phyloP scores from a whole-genome alignment of 2,888 invertebrate genomes.

The Teleogryllus oceanicus region DNA sequence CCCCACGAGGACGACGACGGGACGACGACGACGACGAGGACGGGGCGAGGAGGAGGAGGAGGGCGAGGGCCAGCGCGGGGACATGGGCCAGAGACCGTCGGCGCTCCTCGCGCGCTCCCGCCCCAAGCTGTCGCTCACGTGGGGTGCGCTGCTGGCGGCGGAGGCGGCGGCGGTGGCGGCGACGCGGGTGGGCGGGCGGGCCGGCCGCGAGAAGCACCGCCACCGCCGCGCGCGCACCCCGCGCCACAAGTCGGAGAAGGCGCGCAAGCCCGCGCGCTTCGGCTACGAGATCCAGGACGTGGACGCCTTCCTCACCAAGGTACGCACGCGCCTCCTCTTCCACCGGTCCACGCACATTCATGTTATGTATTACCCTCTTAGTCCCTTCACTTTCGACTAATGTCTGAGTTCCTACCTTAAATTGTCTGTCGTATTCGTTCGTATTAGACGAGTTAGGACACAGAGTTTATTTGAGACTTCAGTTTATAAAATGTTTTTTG shows the following conservation, averaged over 20 bases:
- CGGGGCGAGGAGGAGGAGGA: constrained; percentile 28
- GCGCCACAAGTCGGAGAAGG: constrained; percentile 31
- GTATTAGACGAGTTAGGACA: too few relatives aligned
- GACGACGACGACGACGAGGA: constrained; percentile 27
- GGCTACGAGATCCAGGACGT: constrained; percentile 79
- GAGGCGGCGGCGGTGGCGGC: constrained; percentile 29
- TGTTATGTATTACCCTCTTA: too few relatives aligned
- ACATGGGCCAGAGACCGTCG: constrained; percentile 46
- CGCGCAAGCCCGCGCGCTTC: constrained; percentile 50
- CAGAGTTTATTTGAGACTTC: too few relatives aligned
- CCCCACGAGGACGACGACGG: constrained; percentile 23
- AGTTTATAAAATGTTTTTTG: too few relatives aligned
- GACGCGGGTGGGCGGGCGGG: constrained; percentile 31
- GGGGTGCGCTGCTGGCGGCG: too few relatives aligned
- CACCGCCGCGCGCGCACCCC: constrained; percentile 32
- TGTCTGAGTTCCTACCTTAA: too few relatives aligned
- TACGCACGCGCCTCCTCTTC: constrained; percentile 43
- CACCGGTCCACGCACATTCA: too few relatives aligned
- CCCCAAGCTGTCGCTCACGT: constrained; percentile 70
- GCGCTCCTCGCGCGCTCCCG: constrained; percentile 45
- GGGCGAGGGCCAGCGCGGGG: constrained; percentile 35
- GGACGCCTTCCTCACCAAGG: constrained; percentile 73
- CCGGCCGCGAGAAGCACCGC: constrained; percentile 32
- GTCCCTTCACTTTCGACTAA: too few relatives aligned
- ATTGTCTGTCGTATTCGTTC: too few relatives aligned